Evolutionary conservation across 2,888 invertebrate species (phyloP).

Genomic region (Griposia aprilina): DNA sequence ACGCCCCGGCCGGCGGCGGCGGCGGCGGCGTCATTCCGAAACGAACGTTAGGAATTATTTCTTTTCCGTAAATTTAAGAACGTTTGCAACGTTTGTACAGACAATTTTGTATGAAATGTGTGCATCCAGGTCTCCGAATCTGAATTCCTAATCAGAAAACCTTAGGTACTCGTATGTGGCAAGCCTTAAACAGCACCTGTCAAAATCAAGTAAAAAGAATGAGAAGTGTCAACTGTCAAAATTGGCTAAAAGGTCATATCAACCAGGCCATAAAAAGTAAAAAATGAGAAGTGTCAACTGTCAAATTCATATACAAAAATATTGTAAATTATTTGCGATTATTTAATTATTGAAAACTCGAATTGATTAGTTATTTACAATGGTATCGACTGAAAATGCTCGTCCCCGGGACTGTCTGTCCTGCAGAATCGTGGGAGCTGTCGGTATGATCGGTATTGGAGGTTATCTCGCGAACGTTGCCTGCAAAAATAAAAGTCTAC

Average conservation of each 20-base stretch:
- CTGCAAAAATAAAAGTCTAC: slow-evolving; percentile 87
- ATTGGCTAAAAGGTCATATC: too few relatives aligned
- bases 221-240: background rate
- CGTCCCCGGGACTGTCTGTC: slow-evolving; percentile 90
- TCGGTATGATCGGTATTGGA: slow-evolving; percentile 92
- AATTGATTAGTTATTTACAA: slow-evolving; percentile 51
- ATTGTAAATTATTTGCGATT: slow-evolving; percentile 19
- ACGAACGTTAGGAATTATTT: too few relatives aligned
- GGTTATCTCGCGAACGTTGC: slow-evolving; percentile 90
- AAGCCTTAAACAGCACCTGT: background rate
- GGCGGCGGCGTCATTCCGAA: too few relatives aligned
- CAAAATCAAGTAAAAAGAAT: slow-evolving; percentile 14
- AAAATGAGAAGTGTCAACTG: background rate
- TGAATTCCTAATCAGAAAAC: too few relatives aligned
- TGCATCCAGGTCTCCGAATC: too few relatives aligned
- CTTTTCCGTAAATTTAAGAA: too few relatives aligned
- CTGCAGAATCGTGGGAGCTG: slow-evolving; percentile 91
- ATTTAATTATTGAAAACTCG: background rate
- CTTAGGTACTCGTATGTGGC: too few relatives aligned
- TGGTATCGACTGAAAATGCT: slow-evolving; percentile 79
- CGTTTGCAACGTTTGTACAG: too few relatives aligned
- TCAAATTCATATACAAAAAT: background rate
- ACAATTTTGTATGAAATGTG: too few relatives aligned
- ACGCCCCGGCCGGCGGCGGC: too few relatives aligned
- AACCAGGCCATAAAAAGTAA: too few relatives aligned